A percentile compares a stretch with the other conserved stretches of the same genome.
Conservation (phyloP, 2,113 vertebrate genomes). For the Entomyzon cyanotis region DNA sequence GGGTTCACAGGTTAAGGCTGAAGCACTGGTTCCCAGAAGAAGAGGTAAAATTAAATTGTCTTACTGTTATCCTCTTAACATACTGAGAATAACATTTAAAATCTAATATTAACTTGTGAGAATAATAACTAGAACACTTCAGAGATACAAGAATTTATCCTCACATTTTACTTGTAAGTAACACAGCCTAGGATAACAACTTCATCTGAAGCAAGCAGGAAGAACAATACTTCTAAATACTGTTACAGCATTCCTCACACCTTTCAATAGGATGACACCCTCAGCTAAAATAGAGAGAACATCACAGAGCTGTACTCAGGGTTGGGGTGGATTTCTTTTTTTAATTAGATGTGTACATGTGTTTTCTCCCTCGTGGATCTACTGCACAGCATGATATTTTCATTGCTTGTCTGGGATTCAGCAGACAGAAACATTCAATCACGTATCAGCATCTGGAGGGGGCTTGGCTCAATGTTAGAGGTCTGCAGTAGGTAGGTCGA, state of each 20-base stretch:
- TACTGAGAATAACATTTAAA: neutral
- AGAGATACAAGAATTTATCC: neutral
- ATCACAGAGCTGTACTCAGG: neutral
- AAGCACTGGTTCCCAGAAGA: neutral
- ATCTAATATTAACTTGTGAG: neutral
- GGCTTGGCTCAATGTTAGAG: constrained; percentile 18
- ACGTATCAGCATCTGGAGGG: constrained; percentile 37
- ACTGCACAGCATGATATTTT: constrained; percentile 10
- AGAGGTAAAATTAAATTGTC: neutral
- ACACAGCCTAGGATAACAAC: neutral
- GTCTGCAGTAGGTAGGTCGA: neutral
- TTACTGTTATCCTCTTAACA: neutral
- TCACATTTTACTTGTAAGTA: neutral
- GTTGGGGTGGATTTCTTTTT: neutral
- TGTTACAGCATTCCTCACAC: neutral
- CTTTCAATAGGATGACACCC: neutral
- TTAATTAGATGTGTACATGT: neutral
- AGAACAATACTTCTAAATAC: neutral
- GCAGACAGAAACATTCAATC: constrained; percentile 18
- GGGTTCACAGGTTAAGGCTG: neutral
- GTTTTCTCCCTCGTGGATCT: constrained; percentile 49
- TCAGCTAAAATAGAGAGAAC: neutral
- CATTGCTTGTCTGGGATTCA: constrained; percentile 42
- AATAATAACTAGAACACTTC: neutral
- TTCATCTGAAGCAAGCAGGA: neutral